Evolutionary conservation across 1,140 invertebrate genomes (phyloP).

Genomic region (Pseudoatta argentina): DNA sequence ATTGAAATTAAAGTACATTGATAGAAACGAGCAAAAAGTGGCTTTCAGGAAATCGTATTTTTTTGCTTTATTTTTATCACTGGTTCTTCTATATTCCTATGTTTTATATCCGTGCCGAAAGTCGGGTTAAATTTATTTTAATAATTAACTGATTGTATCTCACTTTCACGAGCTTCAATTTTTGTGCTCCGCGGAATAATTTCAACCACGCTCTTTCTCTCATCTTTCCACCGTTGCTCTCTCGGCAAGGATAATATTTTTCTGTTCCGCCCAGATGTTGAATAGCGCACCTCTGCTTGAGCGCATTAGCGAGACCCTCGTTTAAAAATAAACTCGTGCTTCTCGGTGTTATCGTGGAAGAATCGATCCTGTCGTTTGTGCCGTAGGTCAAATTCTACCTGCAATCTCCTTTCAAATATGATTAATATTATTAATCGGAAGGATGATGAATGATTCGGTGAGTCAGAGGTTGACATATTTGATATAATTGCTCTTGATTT

Average conservation of each 20-base stretch:
- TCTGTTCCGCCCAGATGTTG: slow-evolving; percentile 27
- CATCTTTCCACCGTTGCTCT: background rate
- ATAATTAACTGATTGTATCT: background rate
- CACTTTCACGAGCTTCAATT: slow-evolving; percentile 3
- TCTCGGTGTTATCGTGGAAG: slow-evolving; percentile 33
- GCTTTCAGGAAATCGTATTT: background rate
- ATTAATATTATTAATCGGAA: slow-evolving; percentile 19
- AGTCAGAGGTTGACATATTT: background rate
- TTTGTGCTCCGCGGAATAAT: slow-evolving; percentile 14
- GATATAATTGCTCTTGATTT: slow-evolving; percentile 12
- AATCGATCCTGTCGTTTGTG: slow-evolving; percentile 48
- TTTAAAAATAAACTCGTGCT: slow-evolving; percentile 68
- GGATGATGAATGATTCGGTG: background rate
- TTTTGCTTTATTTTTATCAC: background rate
- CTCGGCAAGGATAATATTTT: slow-evolving; percentile 47
- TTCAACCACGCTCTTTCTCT: slow-evolving; percentile 1
- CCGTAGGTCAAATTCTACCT: slow-evolving; percentile 66
- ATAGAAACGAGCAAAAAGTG: too few species aligned
- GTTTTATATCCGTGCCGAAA: background rate
- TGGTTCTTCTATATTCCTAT: background rate
- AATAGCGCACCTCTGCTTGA: slow-evolving; percentile 37
- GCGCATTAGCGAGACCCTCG: slow-evolving; percentile 51
- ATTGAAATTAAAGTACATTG: too few species aligned
- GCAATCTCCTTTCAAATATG: background rate
- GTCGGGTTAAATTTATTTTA: background rate